Evolutionary conservation across 1,140 invertebrate species (phyloP).

Genomic region (Zaprionus camerounensis): DNA sequence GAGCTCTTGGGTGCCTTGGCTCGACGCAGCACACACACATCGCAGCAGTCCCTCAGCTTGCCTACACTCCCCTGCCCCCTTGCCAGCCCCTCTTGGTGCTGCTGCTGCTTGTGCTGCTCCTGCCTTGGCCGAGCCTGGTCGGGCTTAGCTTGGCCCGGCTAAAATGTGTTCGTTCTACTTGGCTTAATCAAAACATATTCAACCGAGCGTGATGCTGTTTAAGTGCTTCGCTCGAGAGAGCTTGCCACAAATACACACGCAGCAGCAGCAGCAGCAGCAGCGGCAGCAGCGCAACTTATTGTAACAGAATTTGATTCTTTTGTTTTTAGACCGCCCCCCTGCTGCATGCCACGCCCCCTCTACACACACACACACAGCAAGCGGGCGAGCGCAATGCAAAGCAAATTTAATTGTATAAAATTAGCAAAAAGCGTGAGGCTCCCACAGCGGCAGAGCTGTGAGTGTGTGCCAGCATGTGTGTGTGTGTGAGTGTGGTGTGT

Average conservation of each 20-base stretch:
- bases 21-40: conserved; percentile 1
- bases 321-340: conserved; percentile 44
- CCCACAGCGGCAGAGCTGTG: conserved; percentile 19
- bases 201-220: conserved; percentile 78
- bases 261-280: not conserved
- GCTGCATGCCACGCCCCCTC: not conserved
- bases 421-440: conserved; percentile 52
- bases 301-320: conserved; percentile 80
- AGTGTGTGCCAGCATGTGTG: conserved; percentile 5
- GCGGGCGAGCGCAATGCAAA: conserved; percentile 48
- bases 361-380: conserved; percentile 12
- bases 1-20: conserved; percentile 34
- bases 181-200: conserved; percentile 82
- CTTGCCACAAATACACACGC: conserved; percentile 71
- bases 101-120: not conserved
- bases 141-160: conserved; percentile 37
- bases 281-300: conserved; percentile 61
- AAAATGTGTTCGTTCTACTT: conserved; percentile 81
- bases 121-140: not conserved
- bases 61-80: not conserved
- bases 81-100: not conserved
- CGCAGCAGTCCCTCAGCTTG: not conserved
- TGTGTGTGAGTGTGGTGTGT: conserved; percentile 6
- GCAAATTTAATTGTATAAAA: conserved; percentile 78
- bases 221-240: conserved; percentile 80